These are phyloP conservation scores for Papilio polyxenes DNA, from an alignment of 1,140 invertebrate species.

Conservation along the genomic window DNA sequence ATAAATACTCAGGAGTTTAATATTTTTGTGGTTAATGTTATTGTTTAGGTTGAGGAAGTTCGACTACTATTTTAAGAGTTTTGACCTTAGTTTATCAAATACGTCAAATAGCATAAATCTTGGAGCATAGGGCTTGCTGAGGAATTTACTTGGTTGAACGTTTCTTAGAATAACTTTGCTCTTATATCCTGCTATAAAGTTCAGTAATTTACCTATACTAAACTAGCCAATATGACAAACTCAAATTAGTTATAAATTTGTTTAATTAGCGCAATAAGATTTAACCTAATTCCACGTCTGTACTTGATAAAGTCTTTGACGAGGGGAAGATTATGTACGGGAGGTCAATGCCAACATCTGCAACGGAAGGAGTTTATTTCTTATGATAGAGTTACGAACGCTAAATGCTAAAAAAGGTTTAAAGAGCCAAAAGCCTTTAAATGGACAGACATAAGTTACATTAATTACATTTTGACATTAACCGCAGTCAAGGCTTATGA, in stretches of 20 bases:
- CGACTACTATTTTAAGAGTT: too few relatives aligned
- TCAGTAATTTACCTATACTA: neutral
- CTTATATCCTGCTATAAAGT: neutral
- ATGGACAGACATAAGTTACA: neutral
- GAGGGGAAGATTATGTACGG: constrained; percentile 41
- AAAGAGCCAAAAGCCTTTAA: neutral
- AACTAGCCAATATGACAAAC: neutral
- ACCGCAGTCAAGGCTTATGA: neutral
- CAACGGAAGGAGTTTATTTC: constrained; percentile 50
- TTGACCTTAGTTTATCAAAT: too few relatives aligned
- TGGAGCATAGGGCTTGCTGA: too few relatives aligned
- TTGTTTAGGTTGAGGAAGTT: neutral
- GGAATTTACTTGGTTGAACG: too few relatives aligned
- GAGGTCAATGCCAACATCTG: constrained; percentile 54
- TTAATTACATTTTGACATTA: constrained; percentile 9
- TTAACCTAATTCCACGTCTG: constrained; percentile 26
- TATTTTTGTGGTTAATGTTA: neutral
- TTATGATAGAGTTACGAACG: constrained; percentile 37
- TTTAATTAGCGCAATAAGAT: neutral
- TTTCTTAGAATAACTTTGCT: neutral
- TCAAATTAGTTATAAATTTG: neutral
- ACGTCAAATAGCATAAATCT: too few relatives aligned
- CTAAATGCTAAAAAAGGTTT: neutral
- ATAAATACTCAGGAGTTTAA: neutral
- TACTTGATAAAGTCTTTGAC: constrained; percentile 43